Evolutionary conservation across 2,113 vertebrate genomes (phyloP), one percentile per base, ranked within the genome.

Genomic region (Mystacornis crossleyi): DNA sequence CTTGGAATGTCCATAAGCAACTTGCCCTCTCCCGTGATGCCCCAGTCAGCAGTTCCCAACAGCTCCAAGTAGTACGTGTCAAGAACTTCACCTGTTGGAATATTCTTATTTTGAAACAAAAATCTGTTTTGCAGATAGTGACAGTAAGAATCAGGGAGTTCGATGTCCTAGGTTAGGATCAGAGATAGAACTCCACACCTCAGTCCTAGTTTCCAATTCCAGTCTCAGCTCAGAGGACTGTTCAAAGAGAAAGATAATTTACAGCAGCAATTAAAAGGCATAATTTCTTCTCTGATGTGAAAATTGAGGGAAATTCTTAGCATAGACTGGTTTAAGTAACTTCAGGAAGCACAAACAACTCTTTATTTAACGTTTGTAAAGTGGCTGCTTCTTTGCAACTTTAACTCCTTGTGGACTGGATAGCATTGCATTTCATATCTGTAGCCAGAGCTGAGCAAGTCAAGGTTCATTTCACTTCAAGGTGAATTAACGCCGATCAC

Each of bases 21-120:
- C 53, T 78, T 84, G 14, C 9, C 14, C 7, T 72, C 6, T 81
- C 11, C 18, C 0, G 0, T 77, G 26, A 20, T 92, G n/a, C 26
- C 26, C 13, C 34, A 36, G 10, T 61, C 55, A 57, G 24, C 26
- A 72, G 24, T 54, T 80, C 13, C 43, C 17, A 54, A 25, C 34
- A 54, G 20, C 29, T 89, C 33, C 29, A 67, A 83, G 33, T 17
- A 64, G 18, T 34, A n/a, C 0, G 0, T 31, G 26, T 82, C 71
- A 54, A 61, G n/a, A 38, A 72, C 23, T 69, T 60, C 57, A 69
- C 4, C 10, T n/a, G 9, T n/a, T 84, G n/a, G 20, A 40, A 31
- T 73, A 54, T 51, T 93, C 71, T 51, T 25, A 34, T 61, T 81
- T 73, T 60, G 61, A 66, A 92, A 69, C 6, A 51, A 73, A 42